Evolutionary conservation across 2,888 invertebrate genomes (phyloP).

Genomic region (Lumbricus terrestris): DNA sequence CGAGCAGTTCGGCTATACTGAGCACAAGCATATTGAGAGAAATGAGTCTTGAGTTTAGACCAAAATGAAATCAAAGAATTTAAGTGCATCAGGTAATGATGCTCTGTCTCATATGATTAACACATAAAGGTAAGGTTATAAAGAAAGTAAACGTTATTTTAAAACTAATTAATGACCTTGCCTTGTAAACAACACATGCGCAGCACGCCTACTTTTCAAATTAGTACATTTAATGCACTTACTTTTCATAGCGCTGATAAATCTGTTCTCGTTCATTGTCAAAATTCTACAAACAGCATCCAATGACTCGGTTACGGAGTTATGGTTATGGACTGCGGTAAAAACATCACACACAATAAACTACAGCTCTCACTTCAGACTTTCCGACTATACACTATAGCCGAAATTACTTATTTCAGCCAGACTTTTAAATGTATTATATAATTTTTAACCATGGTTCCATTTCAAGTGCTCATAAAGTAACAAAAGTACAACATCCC

Average conservation of each 20-base stretch:
- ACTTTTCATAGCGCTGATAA: neutral
- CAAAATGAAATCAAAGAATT: neutral
- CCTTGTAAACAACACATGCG: neutral
- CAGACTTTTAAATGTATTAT: too few species aligned
- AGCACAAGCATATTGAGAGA: too few species aligned
- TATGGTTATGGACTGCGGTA: neutral
- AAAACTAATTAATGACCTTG: neutral
- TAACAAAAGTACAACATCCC: too few species aligned
- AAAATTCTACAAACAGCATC: conserved; percentile 7
- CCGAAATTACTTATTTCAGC: too few species aligned
- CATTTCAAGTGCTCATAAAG: too few species aligned
- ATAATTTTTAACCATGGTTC: too few species aligned
- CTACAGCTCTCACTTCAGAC: neutral
- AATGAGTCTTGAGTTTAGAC: too few species aligned
- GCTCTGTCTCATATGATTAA: neutral
- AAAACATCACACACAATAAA: neutral
- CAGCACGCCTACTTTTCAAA: neutral
- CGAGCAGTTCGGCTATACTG: too few species aligned
- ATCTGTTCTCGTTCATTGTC: conserved; percentile 5
- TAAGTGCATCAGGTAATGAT: neutral
- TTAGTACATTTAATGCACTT: neutral
- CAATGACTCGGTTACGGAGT: neutral
- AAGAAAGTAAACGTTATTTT: neutral
- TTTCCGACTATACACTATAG: too few species aligned
- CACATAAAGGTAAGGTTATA: neutral